Evolutionary conservation across 2,797 vertebrate genomes (phyloP), one percentile per base, ranked within the genome.

Genomic region (Pseudochromis fuscus): DNA sequence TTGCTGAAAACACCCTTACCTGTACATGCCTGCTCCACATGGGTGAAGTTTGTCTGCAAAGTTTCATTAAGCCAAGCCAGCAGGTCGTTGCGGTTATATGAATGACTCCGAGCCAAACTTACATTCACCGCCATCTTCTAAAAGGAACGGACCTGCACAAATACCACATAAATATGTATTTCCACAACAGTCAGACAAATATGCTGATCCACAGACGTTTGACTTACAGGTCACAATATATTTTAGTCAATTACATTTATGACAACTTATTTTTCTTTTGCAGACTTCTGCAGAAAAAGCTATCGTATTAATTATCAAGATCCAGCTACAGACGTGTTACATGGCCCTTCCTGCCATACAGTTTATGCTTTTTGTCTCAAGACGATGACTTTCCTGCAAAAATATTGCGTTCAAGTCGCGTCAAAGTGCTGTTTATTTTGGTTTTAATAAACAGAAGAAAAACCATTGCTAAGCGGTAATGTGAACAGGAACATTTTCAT

Each of bases 11-110:
- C 27, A 31, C 42, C 48, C 45, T 21, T 35, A 92, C 91, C 92
- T 86, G 90, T 79, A 61, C 85, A 85, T 1, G 80, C 10, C 60
- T 93, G 83, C 71, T 90, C 89, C 74, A 90, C 52, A 46, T 53
- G 60, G 21, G 69, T 85, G 70, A 92, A 91, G 13, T 44, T 13
- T 1, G 87, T 79, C 59, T 87, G 78, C 30, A 93, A 65, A 7
- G 71, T 76, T 16, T 70, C 37, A 71, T 90, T 93, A 57, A 93
- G 81, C 92, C 92, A 92, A 8, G 21, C 66, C 73, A 93, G 83
- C 74, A 92, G 60, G 73, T 90, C 73, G 16, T 9, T n/a, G 21
- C 31, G 8, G 51, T 50, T 66, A 7, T 45, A 65, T 11, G 67
- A 63, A 10, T 49, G 33, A 5, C 51, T 59, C 21, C 33, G 4